Conservation (phyloP, 2,888 invertebrate species). For the Nymphalis c-album region DNA sequence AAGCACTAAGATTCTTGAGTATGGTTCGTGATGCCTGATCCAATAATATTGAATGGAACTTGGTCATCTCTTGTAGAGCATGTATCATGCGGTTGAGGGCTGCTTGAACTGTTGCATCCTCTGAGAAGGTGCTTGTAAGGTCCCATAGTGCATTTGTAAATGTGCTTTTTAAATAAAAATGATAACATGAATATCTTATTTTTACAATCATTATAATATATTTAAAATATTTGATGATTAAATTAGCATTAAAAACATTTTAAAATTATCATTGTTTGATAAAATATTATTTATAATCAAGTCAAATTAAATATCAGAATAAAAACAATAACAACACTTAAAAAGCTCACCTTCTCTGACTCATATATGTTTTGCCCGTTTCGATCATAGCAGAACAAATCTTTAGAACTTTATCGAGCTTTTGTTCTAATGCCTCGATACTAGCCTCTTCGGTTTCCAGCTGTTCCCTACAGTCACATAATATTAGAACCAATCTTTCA, state of each 20-base stretch:
- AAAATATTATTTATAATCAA: background rate
- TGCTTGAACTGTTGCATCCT: slow-evolving; percentile 90
- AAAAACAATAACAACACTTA: slow-evolving; percentile 16
- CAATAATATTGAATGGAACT: slow-evolving; percentile 93
- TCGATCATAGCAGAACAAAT: slow-evolving; percentile 95
- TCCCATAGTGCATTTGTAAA: slow-evolving; percentile 95
- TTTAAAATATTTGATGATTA: too few relatives aligned
- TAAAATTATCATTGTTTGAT: too few relatives aligned
- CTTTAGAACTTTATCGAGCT: slow-evolving; percentile 95
- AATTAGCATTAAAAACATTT: too few relatives aligned
- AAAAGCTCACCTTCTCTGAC: slow-evolving; percentile 90
- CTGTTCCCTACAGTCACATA: slow-evolving; percentile 83
- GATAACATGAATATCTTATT: background rate
- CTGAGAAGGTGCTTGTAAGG: slow-evolving; percentile 91
- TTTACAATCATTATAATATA: too few relatives aligned
- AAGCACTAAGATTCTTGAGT: slow-evolving; percentile 92
- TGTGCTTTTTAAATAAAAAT: slow-evolving; percentile 73
- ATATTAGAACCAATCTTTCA: slow-evolving; percentile 43
- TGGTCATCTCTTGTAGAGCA: slow-evolving; percentile 94
- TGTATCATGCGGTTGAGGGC: slow-evolving; percentile 84
- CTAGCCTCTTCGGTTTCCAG: slow-evolving; percentile 93
- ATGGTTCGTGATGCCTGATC: slow-evolving; percentile 96
- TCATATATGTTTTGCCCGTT: slow-evolving; percentile 94
- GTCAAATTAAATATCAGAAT: background rate
- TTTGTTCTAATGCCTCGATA: slow-evolving; percentile 92